phyloP scores from a whole-genome alignment of 1,140 invertebrate species.

The Leptonema lineaticorne region DNA sequence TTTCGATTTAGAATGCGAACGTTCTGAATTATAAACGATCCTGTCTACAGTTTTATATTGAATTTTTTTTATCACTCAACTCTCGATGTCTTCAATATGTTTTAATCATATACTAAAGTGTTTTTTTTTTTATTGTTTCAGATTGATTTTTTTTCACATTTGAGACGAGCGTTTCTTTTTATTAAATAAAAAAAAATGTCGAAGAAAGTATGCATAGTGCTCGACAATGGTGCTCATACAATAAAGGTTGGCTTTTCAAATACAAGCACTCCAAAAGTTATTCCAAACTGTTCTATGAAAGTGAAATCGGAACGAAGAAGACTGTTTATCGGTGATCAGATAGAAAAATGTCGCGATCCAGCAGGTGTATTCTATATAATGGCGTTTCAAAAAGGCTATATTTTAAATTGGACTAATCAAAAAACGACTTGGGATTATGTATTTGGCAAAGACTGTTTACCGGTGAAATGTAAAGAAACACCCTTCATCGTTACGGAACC shows the following conservation, averaged over 20 bases:
- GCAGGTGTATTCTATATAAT: constrained; percentile 93
- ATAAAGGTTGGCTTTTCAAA: constrained; percentile 80
- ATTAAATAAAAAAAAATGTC: constrained; percentile 13
- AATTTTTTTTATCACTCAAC: neutral
- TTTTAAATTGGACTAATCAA: constrained; percentile 94
- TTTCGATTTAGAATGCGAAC: constrained; percentile 9
- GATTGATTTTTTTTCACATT: no score
- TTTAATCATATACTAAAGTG: no score
- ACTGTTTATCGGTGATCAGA: constrained; percentile 90
- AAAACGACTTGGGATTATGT: constrained; percentile 96
- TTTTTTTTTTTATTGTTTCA: neutral
- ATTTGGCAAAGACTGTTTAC: constrained; percentile 86
- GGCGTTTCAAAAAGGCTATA: constrained; percentile 93
- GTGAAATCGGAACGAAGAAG: constrained; percentile 92
- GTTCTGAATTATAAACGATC: constrained; percentile 11
- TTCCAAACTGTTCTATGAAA: constrained; percentile 98
- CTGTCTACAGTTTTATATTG: neutral
- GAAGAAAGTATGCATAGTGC: constrained; percentile 58
- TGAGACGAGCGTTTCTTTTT: neutral
- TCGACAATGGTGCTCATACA: constrained; percentile 86
- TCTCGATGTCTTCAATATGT: neutral
- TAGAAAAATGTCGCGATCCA: constrained; percentile 94
- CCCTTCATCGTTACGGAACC: constrained; percentile 93
- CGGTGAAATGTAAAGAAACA: constrained; percentile 74
- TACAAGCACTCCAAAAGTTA: constrained; percentile 65